Evolutionary conservation across 2,888 invertebrate genomes (phyloP).

Genomic region (Himalopsyche anomala): DNA sequence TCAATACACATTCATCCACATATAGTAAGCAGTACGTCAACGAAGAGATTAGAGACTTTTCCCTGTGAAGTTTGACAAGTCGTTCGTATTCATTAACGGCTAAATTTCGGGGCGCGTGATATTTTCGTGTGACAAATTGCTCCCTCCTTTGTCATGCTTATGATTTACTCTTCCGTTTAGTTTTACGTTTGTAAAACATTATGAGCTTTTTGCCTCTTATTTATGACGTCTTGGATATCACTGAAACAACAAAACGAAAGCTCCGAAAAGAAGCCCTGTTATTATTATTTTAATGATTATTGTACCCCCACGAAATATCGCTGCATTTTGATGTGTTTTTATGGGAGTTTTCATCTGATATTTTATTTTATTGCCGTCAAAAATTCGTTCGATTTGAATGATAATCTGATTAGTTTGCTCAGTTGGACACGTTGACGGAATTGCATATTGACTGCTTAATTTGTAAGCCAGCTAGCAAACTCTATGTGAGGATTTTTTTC

Average conservation of each 20-base stretch:
- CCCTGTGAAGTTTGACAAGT: constrained; percentile 61
- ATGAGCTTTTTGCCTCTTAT: constrained; percentile 54
- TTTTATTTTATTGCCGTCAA: too few relatives aligned
- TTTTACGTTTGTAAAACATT: constrained; percentile 63
- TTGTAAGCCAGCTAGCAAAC: too few relatives aligned
- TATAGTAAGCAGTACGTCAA: constrained; percentile 51
- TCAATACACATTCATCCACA: background rate
- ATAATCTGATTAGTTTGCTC: too few relatives aligned
- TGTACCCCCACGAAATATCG: too few relatives aligned
- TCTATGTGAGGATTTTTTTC: too few relatives aligned
- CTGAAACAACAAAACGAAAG: constrained; percentile 4
- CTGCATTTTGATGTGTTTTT: too few relatives aligned
- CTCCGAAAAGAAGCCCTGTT: background rate
- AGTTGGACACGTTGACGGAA: too few relatives aligned
- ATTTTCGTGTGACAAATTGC: constrained; percentile 64
- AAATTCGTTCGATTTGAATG: too few relatives aligned
- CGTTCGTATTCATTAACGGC: constrained; percentile 63
- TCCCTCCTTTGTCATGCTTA: constrained; percentile 63
- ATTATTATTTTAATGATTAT: constrained; percentile 27
- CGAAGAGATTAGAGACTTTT: constrained; percentile 62
- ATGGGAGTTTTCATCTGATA: too few relatives aligned
- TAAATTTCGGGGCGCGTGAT: constrained; percentile 51
- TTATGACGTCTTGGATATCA: constrained; percentile 48
- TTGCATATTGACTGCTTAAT: too few relatives aligned
- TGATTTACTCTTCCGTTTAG: constrained; percentile 66